phyloP scores from a whole-genome alignment of 2,888 invertebrate genomes.

The Drosophila engyochracea region DNA sequence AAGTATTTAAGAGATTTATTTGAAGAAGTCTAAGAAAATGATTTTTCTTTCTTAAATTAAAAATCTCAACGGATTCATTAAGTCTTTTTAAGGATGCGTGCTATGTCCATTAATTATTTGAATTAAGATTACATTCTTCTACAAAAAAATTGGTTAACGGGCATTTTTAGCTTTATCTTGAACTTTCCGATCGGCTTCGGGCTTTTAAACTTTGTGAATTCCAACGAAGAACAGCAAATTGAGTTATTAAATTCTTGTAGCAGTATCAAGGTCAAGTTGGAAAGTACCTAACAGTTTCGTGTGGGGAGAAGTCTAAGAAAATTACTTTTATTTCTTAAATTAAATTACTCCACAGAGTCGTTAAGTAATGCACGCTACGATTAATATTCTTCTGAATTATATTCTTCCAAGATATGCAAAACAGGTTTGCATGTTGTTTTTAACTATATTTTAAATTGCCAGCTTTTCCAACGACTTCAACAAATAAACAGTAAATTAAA shows the following conservation, averaged over 20 bases:
- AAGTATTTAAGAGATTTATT: background rate
- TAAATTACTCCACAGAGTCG: no score
- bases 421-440: background rate
- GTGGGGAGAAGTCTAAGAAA: background rate
- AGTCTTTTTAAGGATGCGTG: background rate
- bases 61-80: background rate
- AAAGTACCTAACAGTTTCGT: background rate
- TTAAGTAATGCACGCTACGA: background rate
- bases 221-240: background rate
- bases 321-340: background rate
- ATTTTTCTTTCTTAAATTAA: background rate
- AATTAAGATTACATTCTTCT: background rate
- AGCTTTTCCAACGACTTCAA: background rate
- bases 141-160: background rate
- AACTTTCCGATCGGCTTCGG: no score
- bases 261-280: background rate
- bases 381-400: background rate
- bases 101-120: background rate
- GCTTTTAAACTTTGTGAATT: background rate
- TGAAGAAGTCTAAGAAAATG: background rate
- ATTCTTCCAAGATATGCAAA: background rate
- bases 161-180: background rate
- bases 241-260: background rate
- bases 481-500: background rate
- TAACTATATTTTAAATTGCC: background rate